Conservation (phyloP, 1,140 invertebrate species). For the Pogonognathellus flavescens region DNA sequence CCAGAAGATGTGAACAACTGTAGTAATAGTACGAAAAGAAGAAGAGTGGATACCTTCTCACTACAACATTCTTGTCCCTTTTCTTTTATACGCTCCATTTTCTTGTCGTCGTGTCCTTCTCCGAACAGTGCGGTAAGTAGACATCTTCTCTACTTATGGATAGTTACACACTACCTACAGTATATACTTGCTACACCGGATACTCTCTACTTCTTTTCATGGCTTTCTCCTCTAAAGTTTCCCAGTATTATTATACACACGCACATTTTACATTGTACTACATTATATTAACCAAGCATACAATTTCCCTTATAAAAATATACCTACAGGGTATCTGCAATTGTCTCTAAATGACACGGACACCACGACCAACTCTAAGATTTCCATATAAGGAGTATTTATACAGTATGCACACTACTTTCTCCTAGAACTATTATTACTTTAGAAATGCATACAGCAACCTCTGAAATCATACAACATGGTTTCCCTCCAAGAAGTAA, state of each 20-base stretch:
- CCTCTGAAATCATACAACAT: no score
- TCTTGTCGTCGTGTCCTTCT: slow-evolving; percentile 16
- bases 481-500: no score
- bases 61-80: not conserved
- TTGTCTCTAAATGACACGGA: no score
- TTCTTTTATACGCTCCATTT: not conserved
- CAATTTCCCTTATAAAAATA: not conserved
- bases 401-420: no score
- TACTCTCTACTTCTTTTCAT: not conserved
- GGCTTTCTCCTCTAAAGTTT: not conserved
- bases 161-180: not conserved
- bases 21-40: not conserved
- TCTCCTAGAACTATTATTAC: no score
- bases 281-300: not conserved
- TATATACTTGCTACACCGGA: not conserved
- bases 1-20: no score
- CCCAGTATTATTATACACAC: not conserved
- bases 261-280: slow-evolving; percentile 17
- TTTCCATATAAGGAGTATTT: no score
- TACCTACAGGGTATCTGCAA: no score
- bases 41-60: not conserved
- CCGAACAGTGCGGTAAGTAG: not conserved
- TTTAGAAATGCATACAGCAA: no score
- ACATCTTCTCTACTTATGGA: not conserved
- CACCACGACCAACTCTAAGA: no score